Conservation (phyloP, 1,140 invertebrate species). For the Neelides sp. region DNA sequence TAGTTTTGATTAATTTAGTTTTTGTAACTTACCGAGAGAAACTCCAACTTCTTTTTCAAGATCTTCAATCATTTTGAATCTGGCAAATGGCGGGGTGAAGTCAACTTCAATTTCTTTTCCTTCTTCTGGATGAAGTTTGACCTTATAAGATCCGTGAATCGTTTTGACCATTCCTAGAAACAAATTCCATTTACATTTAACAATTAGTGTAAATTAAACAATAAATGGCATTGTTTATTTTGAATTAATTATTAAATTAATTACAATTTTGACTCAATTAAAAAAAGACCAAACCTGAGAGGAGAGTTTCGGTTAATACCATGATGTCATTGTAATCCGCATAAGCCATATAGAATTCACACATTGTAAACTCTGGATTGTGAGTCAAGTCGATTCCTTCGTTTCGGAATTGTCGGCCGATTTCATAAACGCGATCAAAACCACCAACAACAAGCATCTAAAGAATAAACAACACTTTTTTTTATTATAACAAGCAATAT, state of each 20-base stretch:
- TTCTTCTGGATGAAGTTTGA: slow-evolving; percentile 81
- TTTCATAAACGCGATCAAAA: slow-evolving; percentile 93
- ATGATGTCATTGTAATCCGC: slow-evolving; percentile 97
- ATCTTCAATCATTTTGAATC: slow-evolving; percentile 79
- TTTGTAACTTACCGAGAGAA: slow-evolving; percentile 17
- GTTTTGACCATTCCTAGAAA: slow-evolving; percentile 51
- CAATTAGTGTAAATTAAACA: not conserved
- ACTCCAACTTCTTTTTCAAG: slow-evolving; percentile 70
- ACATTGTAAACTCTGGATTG: slow-evolving; percentile 98
- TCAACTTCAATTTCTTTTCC: slow-evolving; percentile 73
- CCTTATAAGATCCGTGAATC: slow-evolving; percentile 52
- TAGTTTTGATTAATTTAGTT: not conserved
- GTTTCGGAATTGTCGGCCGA: slow-evolving; percentile 93
- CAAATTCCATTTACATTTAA: not conserved
- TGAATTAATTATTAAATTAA: slow-evolving; percentile 1
- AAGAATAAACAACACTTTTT: slow-evolving; percentile 22
- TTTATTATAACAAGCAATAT: slow-evolving; percentile 5
- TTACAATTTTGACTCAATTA: not conserved
- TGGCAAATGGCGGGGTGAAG: slow-evolving; percentile 92
- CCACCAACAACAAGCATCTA: slow-evolving; percentile 94
- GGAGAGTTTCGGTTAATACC: slow-evolving; percentile 74
- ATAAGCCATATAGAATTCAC: slow-evolving; percentile 99
- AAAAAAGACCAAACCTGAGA: slow-evolving; percentile 52
- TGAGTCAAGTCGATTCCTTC: slow-evolving; percentile 98
- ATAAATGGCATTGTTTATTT: not conserved